phyloP scores from a whole-genome alignment of 1,140 invertebrate genomes.

The Eumeta japonica region DNA sequence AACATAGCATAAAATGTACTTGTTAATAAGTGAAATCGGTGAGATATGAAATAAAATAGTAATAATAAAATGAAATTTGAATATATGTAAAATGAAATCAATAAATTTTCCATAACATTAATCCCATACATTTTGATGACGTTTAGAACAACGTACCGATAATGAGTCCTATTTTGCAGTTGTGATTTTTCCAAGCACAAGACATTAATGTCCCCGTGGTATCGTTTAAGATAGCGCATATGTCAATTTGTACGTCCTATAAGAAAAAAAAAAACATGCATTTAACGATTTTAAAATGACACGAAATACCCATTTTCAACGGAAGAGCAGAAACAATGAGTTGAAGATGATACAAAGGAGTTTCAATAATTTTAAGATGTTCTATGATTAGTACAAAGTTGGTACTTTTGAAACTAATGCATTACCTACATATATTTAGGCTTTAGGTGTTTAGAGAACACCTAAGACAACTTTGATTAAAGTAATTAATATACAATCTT shows the following conservation, averaged over 20 bases:
- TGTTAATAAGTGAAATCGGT: no score
- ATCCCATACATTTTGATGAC: no score
- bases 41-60: no score
- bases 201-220: slow-evolving; percentile 99
- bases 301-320: neutral
- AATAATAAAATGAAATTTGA: neutral
- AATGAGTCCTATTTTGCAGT: slow-evolving; percentile 91
- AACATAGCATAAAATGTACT: no score
- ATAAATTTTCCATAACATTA: neutral
- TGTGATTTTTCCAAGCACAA: slow-evolving; percentile 95
- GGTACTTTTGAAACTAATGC: no score
- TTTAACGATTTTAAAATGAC: slow-evolving; percentile 20
- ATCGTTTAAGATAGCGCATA: slow-evolving; percentile 97
- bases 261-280: slow-evolving; percentile 47
- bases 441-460: no score
- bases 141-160: slow-evolving; percentile 69
- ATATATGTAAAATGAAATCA: neutral
- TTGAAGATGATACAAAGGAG: slow-evolving; percentile 46
- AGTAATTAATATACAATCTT: no score
- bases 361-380: no score
- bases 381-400: no score
- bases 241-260: slow-evolving; percentile 90
- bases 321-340: slow-evolving; percentile 8
- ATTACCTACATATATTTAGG: no score
- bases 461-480: no score